Evolutionary conservation across 2,888 invertebrate species (phyloP), one percentile per base, ranked within the genome.

Genomic region (Drosophila mercatorum): DNA sequence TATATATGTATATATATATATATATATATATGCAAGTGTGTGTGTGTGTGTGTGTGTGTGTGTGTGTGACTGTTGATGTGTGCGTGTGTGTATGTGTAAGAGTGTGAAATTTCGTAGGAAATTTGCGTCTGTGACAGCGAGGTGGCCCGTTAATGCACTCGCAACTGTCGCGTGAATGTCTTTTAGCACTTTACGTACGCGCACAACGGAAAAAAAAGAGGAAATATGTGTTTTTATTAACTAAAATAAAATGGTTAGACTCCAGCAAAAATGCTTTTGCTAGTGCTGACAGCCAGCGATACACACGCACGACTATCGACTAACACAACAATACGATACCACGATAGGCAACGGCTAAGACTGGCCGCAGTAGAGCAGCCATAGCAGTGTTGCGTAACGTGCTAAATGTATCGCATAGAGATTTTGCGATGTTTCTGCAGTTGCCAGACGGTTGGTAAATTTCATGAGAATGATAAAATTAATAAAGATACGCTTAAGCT

Each of bases 221-320:
- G 70, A 79, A 89, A 84, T 87, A 69, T 84, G 51, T 84, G 65
- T 86, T 81, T 84, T 89, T 89, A 89, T 89, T 88, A 84, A 89
- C 80, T 79, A 89, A 84, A 84, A 84, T 84, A 89, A 89, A 89
- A 84, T 89, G 88, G 79, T 83, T 88, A 83, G 87, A 76, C 80
- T 84, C 83, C 84, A 84, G 80, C 81, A 80, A 80, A 78, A 79
- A 80, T 80, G 78, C 78, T 80, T 80, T 78, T 78, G 81, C 72
- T 77, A 77, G 72, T 73, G 72, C 72, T 72, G 64, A 71, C 68
- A 78, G 59, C 66, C 61, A 62, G 65, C 66, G 66, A 67, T 57
- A 47, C n/a, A 34, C 57, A 55, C 52, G 72, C 61, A 71, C 57
- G 53, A 67, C 73, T 72, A 72, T 61, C 74, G 72, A 76, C 61